phyloP scores from a whole-genome alignment of 2,113 vertebrate species.

The Vidua chalybeata region DNA sequence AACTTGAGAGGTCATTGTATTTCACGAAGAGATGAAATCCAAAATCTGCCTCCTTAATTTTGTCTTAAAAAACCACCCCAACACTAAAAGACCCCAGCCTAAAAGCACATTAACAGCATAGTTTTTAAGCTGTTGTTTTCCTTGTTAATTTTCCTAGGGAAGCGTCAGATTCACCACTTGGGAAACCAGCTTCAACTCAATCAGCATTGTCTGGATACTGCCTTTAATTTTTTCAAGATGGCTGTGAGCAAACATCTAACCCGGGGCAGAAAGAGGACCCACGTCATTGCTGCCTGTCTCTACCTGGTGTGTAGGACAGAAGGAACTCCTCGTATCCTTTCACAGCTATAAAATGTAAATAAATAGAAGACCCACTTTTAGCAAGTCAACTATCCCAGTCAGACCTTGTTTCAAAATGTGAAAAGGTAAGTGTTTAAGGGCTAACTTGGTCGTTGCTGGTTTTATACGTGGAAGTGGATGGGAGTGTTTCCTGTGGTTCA shows the following conservation, averaged over 20 bases:
- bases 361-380: not conserved
- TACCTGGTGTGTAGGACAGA: slow-evolving; percentile 97
- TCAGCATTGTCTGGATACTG: slow-evolving; percentile 93
- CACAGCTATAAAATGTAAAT: not conserved
- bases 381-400: not conserved
- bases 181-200: slow-evolving; percentile 95
- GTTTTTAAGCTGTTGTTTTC: not conserved
- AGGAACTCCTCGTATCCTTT: slow-evolving; percentile 95
- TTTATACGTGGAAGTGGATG: not conserved
- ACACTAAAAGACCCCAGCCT: not conserved
- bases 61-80: accelerated
- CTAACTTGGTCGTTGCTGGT: not conserved
- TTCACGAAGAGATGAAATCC: not conserved
- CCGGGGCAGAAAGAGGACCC: slow-evolving; percentile 82
- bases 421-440: not conserved
- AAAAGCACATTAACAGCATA: not conserved
- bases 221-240: slow-evolving; percentile 99
- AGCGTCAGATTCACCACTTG: slow-evolving; percentile 87
- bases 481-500: not conserved
- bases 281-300: slow-evolving; percentile 91
- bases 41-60: not conserved
- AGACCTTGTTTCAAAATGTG: not conserved
- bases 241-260: slow-evolving; percentile 90
- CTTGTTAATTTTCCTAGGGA: slow-evolving; percentile 69
- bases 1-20: not conserved